Evolutionary conservation across 2,797 vertebrate genomes (phyloP).

Genomic region (Helicolenus hilgendorfi): DNA sequence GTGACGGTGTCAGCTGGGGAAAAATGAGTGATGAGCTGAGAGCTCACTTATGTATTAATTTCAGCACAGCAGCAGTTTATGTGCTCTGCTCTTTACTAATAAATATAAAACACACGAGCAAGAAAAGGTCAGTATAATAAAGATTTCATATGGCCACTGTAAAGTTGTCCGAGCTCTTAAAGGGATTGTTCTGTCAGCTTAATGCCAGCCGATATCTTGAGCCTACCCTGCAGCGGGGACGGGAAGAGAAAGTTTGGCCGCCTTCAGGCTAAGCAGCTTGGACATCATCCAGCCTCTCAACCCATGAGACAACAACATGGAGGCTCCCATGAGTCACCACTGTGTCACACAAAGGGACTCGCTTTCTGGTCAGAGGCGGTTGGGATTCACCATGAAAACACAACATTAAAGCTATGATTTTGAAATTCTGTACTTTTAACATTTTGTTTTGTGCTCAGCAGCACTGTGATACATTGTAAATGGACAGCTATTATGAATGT

Average conservation of each 20-base stretch:
- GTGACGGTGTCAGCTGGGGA: conserved; percentile 46
- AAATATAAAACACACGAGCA: conserved; percentile 61
- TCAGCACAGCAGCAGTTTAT: conserved; percentile 20
- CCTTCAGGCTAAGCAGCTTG: conserved; percentile 76
- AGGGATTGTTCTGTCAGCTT: conserved; percentile 69
- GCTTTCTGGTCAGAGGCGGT: conserved; percentile 45
- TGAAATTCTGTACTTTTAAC: background rate
- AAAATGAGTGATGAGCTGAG: conserved; percentile 26
- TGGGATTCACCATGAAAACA: conserved; percentile 49
- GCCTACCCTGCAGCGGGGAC: conserved; percentile 40
- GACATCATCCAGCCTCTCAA: conserved; percentile 72
- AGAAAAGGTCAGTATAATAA: conserved; percentile 75
- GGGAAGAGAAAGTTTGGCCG: conserved; percentile 63
- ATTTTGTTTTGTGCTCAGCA: background rate
- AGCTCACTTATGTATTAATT: conserved; percentile 48
- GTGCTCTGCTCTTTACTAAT: conserved; percentile 28
- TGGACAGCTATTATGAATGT: background rate
- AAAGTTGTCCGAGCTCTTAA: conserved; percentile 60
- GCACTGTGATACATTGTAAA: background rate
- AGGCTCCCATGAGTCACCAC: conserved; percentile 71
- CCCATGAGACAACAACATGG: conserved; percentile 64
- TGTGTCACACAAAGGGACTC: conserved; percentile 70
- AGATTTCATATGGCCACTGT: conserved; percentile 39
- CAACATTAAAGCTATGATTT: conserved; percentile 25
- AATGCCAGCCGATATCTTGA: conserved; percentile 61